A percentile compares a stretch with the other conserved stretches of the same genome.
phyloP scores from a whole-genome alignment of 2,888 invertebrate genomes.

The Cyclophora punctaria region DNA sequence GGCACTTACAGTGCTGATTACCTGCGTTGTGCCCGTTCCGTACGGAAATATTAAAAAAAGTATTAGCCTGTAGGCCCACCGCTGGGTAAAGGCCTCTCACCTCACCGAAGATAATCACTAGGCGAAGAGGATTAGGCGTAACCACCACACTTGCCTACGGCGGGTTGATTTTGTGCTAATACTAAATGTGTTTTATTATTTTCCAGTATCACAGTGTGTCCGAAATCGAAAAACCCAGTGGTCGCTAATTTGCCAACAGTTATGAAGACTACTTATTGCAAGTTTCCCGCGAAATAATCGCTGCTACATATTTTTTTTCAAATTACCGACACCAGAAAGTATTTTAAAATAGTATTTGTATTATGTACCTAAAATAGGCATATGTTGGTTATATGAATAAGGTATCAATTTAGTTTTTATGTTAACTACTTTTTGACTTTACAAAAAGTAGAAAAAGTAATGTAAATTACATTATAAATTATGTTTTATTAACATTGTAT shows the following conservation, averaged over 20 bases:
- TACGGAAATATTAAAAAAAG: no score
- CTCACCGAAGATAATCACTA: no score
- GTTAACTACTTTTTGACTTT: neutral
- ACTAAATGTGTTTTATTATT: slow-evolving; percentile 12
- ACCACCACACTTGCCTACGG: neutral
- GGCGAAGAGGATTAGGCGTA: no score
- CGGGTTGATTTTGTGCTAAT: neutral
- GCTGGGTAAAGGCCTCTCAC: no score
- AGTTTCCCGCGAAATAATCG: slow-evolving; percentile 29
- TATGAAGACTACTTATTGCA: slow-evolving; percentile 64
- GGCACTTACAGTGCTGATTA: no score
- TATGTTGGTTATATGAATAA: slow-evolving; percentile 5
- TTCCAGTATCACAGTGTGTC: slow-evolving; percentile 82
- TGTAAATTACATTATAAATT: slow-evolving; percentile 12
- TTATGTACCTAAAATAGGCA: neutral
- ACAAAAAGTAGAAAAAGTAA: slow-evolving; percentile 8
- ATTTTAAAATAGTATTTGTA: slow-evolving; percentile 23
- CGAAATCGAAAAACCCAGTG: slow-evolving; percentile 78
- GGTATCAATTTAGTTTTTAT: neutral
- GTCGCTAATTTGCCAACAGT: slow-evolving; percentile 76
- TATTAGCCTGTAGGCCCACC: no score
- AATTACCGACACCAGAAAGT: slow-evolving; percentile 9
- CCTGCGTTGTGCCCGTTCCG: no score
- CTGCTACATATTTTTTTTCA: neutral
- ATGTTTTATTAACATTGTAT: slow-evolving; percentile 1